Conservation (phyloP, 2,888 invertebrate species). For the Carpatolechia fugitivella region DNA sequence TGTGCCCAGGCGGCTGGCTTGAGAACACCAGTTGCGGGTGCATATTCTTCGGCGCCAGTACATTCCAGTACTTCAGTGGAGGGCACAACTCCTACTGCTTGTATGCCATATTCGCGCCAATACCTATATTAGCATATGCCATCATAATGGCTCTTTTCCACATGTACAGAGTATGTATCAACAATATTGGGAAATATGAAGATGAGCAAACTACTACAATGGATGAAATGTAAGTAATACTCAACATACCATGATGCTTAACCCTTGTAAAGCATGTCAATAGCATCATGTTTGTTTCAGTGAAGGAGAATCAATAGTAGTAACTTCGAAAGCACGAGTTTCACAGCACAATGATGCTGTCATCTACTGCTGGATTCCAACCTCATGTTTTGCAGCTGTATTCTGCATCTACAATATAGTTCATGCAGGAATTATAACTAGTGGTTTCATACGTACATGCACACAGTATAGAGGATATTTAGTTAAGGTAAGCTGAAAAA, state of each 20-base stretch:
- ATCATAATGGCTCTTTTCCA: constrained; percentile 83
- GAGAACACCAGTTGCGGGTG: constrained; percentile 84
- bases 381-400: constrained; percentile 80
- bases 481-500: constrained; percentile 67
- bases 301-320: constrained; percentile 83
- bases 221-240: constrained; percentile 71
- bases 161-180: constrained; percentile 83
- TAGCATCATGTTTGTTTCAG: constrained; percentile 59
- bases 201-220: constrained; percentile 66
- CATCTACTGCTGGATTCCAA: constrained; percentile 85
- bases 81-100: constrained; percentile 83
- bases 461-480: constrained; percentile 84
- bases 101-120: constrained; percentile 83
- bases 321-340: constrained; percentile 80
- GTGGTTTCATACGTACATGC: constrained; percentile 88
- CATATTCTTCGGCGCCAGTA: constrained; percentile 81
- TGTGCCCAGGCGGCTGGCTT: constrained; percentile 77
- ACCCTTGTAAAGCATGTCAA: too few relatives aligned
- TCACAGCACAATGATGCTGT: constrained; percentile 78
- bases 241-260: not conserved
- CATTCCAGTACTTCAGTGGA: constrained; percentile 81
- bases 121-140: constrained; percentile 81
- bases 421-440: constrained; percentile 84
- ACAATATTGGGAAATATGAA: constrained; percentile 75
- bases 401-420: constrained; percentile 83